Evolutionary conservation across 2,888 invertebrate species (phyloP).

Genomic region (Leuctra nigra): DNA sequence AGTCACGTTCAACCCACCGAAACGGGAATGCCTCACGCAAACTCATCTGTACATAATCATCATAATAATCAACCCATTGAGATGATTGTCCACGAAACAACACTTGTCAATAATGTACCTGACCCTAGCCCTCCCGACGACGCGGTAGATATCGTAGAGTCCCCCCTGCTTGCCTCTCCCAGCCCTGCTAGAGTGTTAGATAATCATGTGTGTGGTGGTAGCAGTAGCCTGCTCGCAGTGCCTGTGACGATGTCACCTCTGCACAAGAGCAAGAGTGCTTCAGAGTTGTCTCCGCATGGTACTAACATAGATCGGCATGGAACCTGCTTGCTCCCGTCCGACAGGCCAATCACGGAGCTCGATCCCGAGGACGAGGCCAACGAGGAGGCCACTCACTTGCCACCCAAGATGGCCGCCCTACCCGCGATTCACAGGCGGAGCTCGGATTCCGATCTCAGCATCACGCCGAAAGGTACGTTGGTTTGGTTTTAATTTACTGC

Average conservation of each 20-base stretch:
- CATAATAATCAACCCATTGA: no score
- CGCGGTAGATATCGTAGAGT: no score
- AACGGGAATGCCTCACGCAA: no score
- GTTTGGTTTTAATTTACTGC: no score
- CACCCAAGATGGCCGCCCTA: conserved; percentile 43
- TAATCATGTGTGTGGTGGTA: neutral
- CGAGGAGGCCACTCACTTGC: conserved; percentile 40
- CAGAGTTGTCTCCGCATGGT: conserved; percentile 15
- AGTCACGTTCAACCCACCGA: no score
- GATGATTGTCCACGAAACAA: no score
- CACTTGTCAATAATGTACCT: no score
- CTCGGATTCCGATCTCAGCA: conserved; percentile 89
- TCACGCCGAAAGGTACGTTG: conserved; percentile 89
- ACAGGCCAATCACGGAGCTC: conserved; percentile 35
- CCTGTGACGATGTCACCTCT: conserved; percentile 21
- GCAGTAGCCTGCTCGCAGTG: conserved; percentile 1
- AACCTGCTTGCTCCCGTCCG: conserved; percentile 39
- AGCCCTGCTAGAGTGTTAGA: no score
- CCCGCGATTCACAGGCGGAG: conserved; percentile 64
- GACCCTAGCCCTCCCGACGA: no score
- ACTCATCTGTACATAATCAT: no score
- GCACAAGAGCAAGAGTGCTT: conserved; percentile 29
- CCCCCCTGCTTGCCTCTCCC: no score
- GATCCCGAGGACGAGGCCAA: conserved; percentile 18
- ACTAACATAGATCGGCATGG: conserved; percentile 33